Percentiles rank a stretch among this genome's conserved stretches.
These are phyloP conservation scores for Rhinoderma darwinii DNA, from an alignment of 2,113 vertebrate genomes.

Conservation along the genomic window DNA sequence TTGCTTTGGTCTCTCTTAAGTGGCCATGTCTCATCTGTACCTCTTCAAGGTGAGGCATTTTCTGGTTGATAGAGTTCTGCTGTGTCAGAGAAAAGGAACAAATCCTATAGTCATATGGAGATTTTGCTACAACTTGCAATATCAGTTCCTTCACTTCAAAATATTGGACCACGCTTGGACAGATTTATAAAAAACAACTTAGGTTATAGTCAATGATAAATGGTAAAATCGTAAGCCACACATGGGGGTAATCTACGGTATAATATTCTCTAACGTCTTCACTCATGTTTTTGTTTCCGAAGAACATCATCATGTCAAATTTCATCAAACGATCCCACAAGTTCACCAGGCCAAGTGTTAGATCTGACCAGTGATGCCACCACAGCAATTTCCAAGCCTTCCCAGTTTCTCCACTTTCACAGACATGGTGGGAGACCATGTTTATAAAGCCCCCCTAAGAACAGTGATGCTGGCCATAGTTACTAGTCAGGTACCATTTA, in stretches of 20 bases:
- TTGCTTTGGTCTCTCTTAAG: background rate
- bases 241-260: background rate
- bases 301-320: background rate
- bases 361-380: background rate
- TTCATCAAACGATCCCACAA: background rate
- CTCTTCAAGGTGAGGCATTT: too few species aligned
- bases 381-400: background rate
- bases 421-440: background rate
- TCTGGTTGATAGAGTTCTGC: too few species aligned
- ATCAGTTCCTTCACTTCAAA: background rate
- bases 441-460: background rate
- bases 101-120: too few species aligned
- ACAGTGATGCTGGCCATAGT: background rate
- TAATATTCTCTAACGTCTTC: background rate
- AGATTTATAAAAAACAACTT: background rate
- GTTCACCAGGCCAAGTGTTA: slow-evolving; percentile 40
- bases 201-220: background rate
- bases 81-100: too few species aligned
- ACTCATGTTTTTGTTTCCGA: background rate
- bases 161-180: background rate
- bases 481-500: background rate
- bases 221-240: too few species aligned
- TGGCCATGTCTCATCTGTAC: background rate
- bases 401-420: background rate
- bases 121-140: too few species aligned